phyloP scores from a whole-genome alignment of 2,888 invertebrate species.

The Empis stercorea region DNA sequence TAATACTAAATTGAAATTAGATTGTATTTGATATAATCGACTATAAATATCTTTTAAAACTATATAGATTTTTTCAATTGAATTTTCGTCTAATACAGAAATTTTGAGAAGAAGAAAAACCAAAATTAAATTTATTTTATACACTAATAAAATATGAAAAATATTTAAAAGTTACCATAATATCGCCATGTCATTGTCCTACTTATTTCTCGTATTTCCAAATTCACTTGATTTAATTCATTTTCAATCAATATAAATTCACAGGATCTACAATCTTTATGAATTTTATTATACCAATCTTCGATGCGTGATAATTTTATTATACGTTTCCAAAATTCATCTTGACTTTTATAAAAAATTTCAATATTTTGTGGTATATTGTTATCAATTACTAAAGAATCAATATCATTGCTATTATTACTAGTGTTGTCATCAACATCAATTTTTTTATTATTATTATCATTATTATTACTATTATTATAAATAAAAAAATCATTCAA shows the following conservation, averaged over 20 bases:
- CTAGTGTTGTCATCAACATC: too few species aligned
- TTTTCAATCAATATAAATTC: constrained; percentile 66
- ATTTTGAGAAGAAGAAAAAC: background rate
- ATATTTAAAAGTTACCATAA: constrained; percentile 47
- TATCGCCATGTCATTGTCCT: constrained; percentile 65
- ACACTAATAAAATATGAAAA: too few species aligned
- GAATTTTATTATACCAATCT: constrained; percentile 72
- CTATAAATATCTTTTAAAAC: constrained; percentile 20
- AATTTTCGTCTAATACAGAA: constrained; percentile 17
- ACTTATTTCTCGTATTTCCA: constrained; percentile 53
- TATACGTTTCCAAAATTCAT: constrained; percentile 26
- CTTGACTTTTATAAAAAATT: constrained; percentile 22
- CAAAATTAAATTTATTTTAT: background rate
- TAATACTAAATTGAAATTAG: constrained; percentile 47
- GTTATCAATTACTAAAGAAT: constrained; percentile 1
- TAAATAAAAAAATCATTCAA: too few species aligned
- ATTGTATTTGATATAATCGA: constrained; percentile 37
- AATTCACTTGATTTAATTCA: constrained; percentile 64
- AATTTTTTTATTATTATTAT: too few species aligned
- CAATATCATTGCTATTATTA: too few species aligned
- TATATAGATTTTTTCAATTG: constrained; percentile 22
- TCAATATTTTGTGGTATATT: constrained; percentile 19
- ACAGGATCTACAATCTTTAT: constrained; percentile 53
- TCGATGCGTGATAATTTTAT: constrained; percentile 46
- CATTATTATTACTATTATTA: too few species aligned